Evolutionary conservation across 2,797 vertebrate species (phyloP), one percentile per base, ranked within the genome.

Genomic region (Hippoglossus hippoglossus): DNA sequence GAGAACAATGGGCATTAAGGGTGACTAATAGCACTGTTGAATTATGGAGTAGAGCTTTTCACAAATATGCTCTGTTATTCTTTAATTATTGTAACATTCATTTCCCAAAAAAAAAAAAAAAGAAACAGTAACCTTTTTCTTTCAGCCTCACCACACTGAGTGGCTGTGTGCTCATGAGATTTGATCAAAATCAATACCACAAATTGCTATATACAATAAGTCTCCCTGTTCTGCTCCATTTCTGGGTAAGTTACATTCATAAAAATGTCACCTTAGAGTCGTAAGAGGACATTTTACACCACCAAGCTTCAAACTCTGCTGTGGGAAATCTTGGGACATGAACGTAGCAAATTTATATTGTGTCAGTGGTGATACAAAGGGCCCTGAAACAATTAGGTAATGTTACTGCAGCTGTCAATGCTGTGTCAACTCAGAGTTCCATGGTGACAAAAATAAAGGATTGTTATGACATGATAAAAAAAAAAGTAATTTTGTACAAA

Each of bases 21-120:
- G 18, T 46, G 44, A 46, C 44, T 46, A 19, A 46, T 46, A 16
- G 44, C 44, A 46, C 16, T 46, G 6, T 46, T 16, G 70, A 59
- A 75, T 82, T 70, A 86, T 64, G 36, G 55, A 78, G 70, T 3
- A 7, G 19, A 16, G 16, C 52, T 66, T 53, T 68, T 50, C 56
- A 52, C 53, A 31, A 76, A 75, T 44, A 34, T 61, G 49, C 55
- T 59, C 56, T 57, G 57, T 72, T 70, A 34, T 66, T 52, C 50
- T 63, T 70, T 68, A 58, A 67, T 13, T 12, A 52, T 39, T 12
- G 36, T 13, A 13, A 13, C 36, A 39, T 39, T 39, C 11, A 39
- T 39, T 13, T 36, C 34, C 34, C 34, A 2, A 11, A 34, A 34
- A 36, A 36, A 34, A 34, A 36, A 3, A 36, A 12, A 12, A 39